Evolutionary conservation across 2,113 vertebrate genomes (phyloP), one percentile per base, ranked within the genome.

Genomic region (Percopsis transmontana): DNA sequence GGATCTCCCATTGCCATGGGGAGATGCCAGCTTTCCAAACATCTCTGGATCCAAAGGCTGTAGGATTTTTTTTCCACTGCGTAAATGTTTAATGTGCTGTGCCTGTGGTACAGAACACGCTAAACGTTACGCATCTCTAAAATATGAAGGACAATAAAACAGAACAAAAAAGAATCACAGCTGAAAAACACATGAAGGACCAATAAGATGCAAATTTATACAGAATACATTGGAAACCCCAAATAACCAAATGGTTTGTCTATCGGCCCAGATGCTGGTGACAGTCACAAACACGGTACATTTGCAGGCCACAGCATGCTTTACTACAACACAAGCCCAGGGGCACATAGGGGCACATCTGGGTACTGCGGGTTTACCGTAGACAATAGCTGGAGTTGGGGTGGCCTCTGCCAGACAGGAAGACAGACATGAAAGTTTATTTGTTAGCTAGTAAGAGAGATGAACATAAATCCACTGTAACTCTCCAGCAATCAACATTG

Each of bases 361-460:
- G 79, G 58, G 45, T 62, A 66, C 2, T 74, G 89, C 92, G 85
- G 86, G 88, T 95, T 99, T 99, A 99, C 97, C 97, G 93, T 95
- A 89, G 91, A 91, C 82, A 77, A 96, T 86, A 89, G 94, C 90
- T 90, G 95, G 95, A 90, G 94, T 93, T 86, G 95, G 95, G 72
- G 94, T 92, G 88, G 93, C 91, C 92, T 95, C 97, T 98, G 94
- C 93, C 93, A 91, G 92, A 86, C 92, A 73, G 92, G 91, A 92
- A 93, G 87, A 92, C 90, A 90, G 82, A 86, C 90, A 91, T 93
- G 90, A 95, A 91, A 1, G 27, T 33, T 33, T 7, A 33, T 33
- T 33, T 1, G 5, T 33, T 7, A 33, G 27, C 27, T 33, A 33
- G 5, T 33, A 33, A n/a, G n/a, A n/a, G n/a, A n/a, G n/a, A n/a